Evolutionary conservation across 2,113 vertebrate species (phyloP).

Genomic region (Podarcis cretensis): DNA sequence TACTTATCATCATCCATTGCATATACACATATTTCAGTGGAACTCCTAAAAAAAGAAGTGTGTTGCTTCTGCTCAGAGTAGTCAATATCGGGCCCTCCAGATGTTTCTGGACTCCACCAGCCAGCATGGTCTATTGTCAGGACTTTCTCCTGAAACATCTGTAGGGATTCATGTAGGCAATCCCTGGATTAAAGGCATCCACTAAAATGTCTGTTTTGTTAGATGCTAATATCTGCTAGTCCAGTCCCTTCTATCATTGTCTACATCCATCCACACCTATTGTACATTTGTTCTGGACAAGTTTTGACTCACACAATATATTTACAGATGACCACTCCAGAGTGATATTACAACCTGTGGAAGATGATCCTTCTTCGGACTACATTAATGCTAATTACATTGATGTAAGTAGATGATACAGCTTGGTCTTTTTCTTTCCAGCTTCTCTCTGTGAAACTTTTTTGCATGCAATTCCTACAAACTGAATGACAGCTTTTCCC

Average conservation of each 20-base stretch:
- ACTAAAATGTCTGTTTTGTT: background rate
- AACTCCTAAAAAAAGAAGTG: background rate
- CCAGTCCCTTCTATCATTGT: background rate
- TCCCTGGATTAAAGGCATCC: background rate
- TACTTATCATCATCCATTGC: background rate
- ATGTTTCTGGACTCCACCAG: too few relatives aligned
- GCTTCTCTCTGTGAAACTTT: slow-evolving; percentile 84
- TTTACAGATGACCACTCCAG: slow-evolving; percentile 96
- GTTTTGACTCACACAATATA: slow-evolving; percentile 48
- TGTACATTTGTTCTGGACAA: background rate
- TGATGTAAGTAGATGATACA: slow-evolving; percentile 93
- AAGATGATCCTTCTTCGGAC: slow-evolving; percentile 98
- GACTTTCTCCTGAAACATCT: too few relatives aligned
- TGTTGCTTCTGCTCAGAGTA: background rate
- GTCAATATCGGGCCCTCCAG: background rate
- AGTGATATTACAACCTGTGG: slow-evolving; percentile 97
- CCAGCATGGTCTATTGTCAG: too few relatives aligned
- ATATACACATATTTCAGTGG: background rate
- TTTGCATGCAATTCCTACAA: slow-evolving; percentile 83
- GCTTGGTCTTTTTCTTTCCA: slow-evolving; percentile 70
- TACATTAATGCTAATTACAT: slow-evolving; percentile 99
- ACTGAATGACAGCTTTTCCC: slow-evolving; percentile 79
- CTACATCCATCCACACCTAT: background rate
- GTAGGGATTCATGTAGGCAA: too few relatives aligned
- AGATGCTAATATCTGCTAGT: background rate